Base-by-base conservation (phyloP, 2,797 vertebrate genomes). In the Tolypeutes matacus region DNA sequence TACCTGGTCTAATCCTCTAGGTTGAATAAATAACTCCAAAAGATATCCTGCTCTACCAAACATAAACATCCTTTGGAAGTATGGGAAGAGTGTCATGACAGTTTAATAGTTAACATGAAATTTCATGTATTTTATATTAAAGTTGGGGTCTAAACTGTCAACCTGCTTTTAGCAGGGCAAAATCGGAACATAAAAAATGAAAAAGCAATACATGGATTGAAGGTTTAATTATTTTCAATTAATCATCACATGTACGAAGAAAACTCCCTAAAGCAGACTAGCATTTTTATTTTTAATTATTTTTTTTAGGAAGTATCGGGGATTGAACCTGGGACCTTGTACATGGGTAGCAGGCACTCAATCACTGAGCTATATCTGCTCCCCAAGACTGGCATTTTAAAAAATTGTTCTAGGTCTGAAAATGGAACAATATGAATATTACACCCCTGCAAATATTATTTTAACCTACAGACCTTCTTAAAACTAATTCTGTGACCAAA, bases 11-110 rank as follows among this genome's bases (percentile, higher is more conserved):
- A 86, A n/a, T 7, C 7, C 36, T 17, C 60, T 51, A 64, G 51
- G 53, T 77, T 92, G 84, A 62, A 93, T 39, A 89, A 93, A 93
- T 46, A 92, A 78, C 49, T 88, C 81, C 82, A 95, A 51, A 83
- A 64, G 34, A 13, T 39, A 85, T 17, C 46, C 51, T 82, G 42
- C 78, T 88, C n/a, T 78, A 91, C 23, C 75, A 82, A 82, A 78
- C 51, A 78, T 86, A 82, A 82, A 78, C 58, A 78, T 89, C 58
- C 83, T 93, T 56, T 94, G 46, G 72, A 82, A 96, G 75, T 49
- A 69, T 2, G 49, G 69, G 29, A 91, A 83, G 73, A 96, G 87
- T 31, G 25, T 49, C 39, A 60, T 29, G 46, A 88, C 11, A 65
- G 58, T 65, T 78, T 65, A 70, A 49, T 31, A 65, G 36, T 65